phyloP scores from a whole-genome alignment of 2,888 invertebrate species.

The Aporophyla nigra region DNA sequence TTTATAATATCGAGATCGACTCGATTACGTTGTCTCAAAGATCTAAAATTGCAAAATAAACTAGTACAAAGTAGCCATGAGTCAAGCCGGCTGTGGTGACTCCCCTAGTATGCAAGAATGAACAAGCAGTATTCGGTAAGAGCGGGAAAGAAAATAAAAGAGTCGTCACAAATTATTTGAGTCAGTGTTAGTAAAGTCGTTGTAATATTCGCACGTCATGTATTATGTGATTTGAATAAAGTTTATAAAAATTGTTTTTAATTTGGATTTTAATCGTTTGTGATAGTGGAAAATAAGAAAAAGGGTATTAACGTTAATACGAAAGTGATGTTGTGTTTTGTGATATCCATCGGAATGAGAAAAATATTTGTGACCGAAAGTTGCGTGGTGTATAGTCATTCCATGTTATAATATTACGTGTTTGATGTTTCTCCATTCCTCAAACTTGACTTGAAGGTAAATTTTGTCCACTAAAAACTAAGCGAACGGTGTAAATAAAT shows the following conservation, averaged over 20 bases:
- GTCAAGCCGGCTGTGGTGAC: neutral
- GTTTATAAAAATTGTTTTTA: conserved; percentile 13
- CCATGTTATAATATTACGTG: neutral
- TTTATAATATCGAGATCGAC: neutral
- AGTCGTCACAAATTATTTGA: conserved; percentile 5
- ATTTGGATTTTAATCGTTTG: neutral
- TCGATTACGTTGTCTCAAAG: neutral
- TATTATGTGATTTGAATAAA: neutral
- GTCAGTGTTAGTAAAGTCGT: conserved; percentile 20
- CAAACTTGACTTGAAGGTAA: conserved; percentile 31
- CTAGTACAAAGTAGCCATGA: neutral
- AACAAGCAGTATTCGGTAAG: conserved; percentile 13
- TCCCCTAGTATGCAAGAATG: conserved; percentile 18
- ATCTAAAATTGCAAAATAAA: neutral
- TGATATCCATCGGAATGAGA: conserved; percentile 12
- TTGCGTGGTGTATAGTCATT: conserved; percentile 4
- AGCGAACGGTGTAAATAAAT: conserved; percentile 6
- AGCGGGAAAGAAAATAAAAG: conserved; percentile 19
- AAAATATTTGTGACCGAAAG: conserved; percentile 2
- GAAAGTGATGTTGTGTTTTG: conserved; percentile 9
- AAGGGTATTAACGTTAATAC: neutral
- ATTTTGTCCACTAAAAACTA: neutral
- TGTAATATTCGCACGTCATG: conserved; percentile 14
- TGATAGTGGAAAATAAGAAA: neutral
- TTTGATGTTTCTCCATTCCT: conserved; percentile 4